A percentile compares a stretch with the other conserved stretches of the same genome.
phyloP scores from a whole-genome alignment of 2,113 vertebrate genomes.

The Charina bottae region DNA sequence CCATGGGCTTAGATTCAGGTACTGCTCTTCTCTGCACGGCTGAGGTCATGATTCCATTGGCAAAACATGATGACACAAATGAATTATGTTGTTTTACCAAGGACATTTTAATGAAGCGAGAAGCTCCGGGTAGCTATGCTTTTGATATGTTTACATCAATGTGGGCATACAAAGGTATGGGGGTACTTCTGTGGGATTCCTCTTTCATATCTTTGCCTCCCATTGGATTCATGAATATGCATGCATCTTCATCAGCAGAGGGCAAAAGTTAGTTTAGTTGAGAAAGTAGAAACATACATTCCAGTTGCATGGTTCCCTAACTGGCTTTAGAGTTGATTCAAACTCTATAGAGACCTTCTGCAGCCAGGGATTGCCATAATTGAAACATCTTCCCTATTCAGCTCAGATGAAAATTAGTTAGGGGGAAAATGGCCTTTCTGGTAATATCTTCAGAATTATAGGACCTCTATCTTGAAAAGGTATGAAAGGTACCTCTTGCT shows the following conservation, averaged over 20 bases:
- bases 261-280: neutral
- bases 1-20: constrained; percentile 42
- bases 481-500: neutral
- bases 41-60: neutral
- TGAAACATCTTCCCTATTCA: neutral
- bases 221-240: fast-evolving
- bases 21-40: constrained; percentile 26
- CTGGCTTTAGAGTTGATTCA: neutral
- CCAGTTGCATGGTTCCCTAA: neutral
- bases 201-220: constrained; percentile 1
- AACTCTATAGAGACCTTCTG: neutral
- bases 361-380: neutral
- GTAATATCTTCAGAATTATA: neutral
- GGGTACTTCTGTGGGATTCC: neutral
- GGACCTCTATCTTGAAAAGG: neutral
- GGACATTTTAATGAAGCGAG: neutral
- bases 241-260: fast-evolving
- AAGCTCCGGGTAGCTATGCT: neutral
- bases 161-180: neutral
- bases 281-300: neutral
- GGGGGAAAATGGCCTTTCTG: neutral
- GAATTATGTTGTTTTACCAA: constrained; percentile 9
- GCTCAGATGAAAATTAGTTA: neutral
- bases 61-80: neutral
- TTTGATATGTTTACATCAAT: neutral